Conservation (phyloP, 30 jellyfish, hydroid and myxozoan species). For the Rhopilema esculentum region DNA sequence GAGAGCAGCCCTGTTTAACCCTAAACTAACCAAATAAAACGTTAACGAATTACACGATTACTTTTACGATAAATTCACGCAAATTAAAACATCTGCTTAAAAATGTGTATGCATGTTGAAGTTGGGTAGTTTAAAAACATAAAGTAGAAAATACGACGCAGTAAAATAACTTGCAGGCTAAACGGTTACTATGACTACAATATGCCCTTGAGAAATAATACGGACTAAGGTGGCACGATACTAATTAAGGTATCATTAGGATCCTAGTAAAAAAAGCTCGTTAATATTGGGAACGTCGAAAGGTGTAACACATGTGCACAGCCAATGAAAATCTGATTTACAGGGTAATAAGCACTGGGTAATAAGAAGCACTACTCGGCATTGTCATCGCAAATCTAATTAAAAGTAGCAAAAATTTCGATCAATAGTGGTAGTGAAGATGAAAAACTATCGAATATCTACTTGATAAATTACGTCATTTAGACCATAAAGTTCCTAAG, state of each 20-base stretch:
- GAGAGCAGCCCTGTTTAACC: not conserved
- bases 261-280: not conserved
- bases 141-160: not conserved
- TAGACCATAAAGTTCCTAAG: too few relatives aligned
- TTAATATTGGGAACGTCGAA: too few relatives aligned
- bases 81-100: conserved; percentile 7
- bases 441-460: too few relatives aligned
- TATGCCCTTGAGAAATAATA: not conserved
- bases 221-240: not conserved
- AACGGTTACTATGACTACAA: not conserved
- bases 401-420: too few relatives aligned
- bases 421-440: too few relatives aligned
- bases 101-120: conserved; percentile 52
- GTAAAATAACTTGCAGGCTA: not conserved
- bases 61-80: not conserved
- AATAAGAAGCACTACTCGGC: too few relatives aligned
- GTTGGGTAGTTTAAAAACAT: conserved; percentile 3
- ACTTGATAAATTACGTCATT: too few relatives aligned
- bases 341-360: too few relatives aligned
- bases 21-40: not conserved
- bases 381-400: too few relatives aligned
- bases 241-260: not conserved
- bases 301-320: too few relatives aligned
- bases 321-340: too few relatives aligned
- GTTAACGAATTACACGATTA: not conserved